Evolutionary conservation across 2,888 invertebrate genomes (phyloP), one percentile per base, ranked within the genome.

Genomic region (Diadegma fenestrale): DNA sequence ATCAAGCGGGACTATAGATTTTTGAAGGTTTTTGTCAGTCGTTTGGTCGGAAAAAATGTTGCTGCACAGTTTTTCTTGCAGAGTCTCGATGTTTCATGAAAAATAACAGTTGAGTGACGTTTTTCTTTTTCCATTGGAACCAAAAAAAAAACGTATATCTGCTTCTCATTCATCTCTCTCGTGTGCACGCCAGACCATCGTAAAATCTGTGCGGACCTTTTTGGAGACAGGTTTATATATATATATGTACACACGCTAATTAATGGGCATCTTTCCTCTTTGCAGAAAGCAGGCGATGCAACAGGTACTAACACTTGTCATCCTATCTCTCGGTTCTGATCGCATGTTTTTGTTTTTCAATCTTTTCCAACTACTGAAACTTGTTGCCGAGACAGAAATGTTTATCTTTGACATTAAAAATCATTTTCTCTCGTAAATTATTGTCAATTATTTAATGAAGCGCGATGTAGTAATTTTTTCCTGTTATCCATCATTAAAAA

Each of bases 291-390:
- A 68, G 80, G 73, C 85, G 87, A 89, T 87, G 89, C 89, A 90
- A 90, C 90, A 91, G 90, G 91, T 91, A 90, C 90, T 89, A 78
- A 75, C 68, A 78, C 84, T 84, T 87, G 81, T 88, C 86, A 89
- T 87, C 86, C 82, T 66, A 80, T 85, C 80, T 22, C 64, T 80
- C 73, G 71, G 14, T 72, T 73, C 43, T 45, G 54, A 66, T 80
- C 64, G 33, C 58, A 71, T 26, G 37, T 76, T 64, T 51, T 33
- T 72, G 5, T 63, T 33, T 48, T 58, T 19, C n/a, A 51, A 43
- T 63, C 41, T 61, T 48, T 33, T 75, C 72, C 26, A 26, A 41
- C 26, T 22, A 33, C 45, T 63, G 14, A 30, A 75, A 43, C 17
- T 43, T 75, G 4, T 30, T 45, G 26, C 43, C 22, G 58, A 30